phyloP scores from a whole-genome alignment of 2,113 vertebrate species.

The Epinephelus cyanopodus region DNA sequence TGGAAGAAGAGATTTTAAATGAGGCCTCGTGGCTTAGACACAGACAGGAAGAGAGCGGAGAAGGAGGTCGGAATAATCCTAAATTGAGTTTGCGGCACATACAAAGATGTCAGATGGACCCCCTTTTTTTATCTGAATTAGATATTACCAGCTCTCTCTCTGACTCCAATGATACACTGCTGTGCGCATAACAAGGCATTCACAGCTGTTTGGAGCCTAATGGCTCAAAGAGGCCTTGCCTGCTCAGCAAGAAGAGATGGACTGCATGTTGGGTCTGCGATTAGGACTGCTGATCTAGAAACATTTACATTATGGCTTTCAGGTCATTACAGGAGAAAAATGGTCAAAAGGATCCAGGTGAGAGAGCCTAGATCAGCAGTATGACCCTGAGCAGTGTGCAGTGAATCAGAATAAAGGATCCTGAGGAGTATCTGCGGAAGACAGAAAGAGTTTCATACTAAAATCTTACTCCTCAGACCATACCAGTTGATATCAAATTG shows the following conservation, averaged over 20 bases:
- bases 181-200: conserved; percentile 56
- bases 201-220: conserved; percentile 65
- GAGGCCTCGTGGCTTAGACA: conserved; percentile 27
- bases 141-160: conserved; percentile 50
- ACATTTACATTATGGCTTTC: conserved; percentile 62
- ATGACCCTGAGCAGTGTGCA: conserved; percentile 35
- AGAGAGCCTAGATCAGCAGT: conserved; percentile 44
- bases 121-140: conserved; percentile 38
- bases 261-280: conserved; percentile 48
- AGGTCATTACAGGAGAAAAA: conserved; percentile 59
- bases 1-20: conserved; percentile 37
- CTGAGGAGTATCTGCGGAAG: not conserved
- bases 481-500: conserved; percentile 14
- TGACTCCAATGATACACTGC: conserved; percentile 51
- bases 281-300: conserved; percentile 67
- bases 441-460: not conserved
- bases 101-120: conserved; percentile 18
- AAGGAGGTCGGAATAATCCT: conserved; percentile 14
- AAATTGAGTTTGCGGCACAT: conserved; percentile 36
- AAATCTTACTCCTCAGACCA: not conserved
- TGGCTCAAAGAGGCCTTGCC: conserved; percentile 70
- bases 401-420: conserved; percentile 14
- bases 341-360: conserved; percentile 47
- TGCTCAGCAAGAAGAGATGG: conserved; percentile 67
- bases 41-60: conserved; percentile 1